phyloP scores from a whole-genome alignment of 2,888 invertebrate species.

The Carpatolechia fugitivella region DNA sequence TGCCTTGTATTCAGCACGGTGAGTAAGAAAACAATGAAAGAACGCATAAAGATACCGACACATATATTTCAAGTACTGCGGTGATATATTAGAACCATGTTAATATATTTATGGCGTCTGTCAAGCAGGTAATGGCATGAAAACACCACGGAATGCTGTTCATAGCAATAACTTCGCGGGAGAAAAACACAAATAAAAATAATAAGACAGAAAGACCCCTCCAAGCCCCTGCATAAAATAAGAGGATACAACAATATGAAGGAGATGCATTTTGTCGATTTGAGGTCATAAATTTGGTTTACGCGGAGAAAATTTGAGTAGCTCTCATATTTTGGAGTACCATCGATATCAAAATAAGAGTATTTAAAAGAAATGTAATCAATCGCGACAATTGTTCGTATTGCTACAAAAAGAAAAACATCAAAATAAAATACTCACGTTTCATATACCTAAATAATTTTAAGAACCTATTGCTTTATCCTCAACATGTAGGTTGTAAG shows the following conservation, averaged over 20 bases:
- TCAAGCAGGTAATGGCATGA: slow-evolving; percentile 75
- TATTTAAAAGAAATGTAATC: too few relatives aligned
- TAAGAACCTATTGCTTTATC: too few relatives aligned
- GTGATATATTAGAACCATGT: slow-evolving; percentile 58
- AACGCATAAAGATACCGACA: slow-evolving; percentile 32
- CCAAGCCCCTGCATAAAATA: slow-evolving; percentile 56
- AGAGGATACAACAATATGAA: slow-evolving; percentile 28
- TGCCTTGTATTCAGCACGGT: not conserved
- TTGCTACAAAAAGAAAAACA: too few relatives aligned
- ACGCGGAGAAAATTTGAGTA: not conserved
- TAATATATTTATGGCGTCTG: slow-evolving; percentile 73
- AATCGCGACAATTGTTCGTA: too few relatives aligned
- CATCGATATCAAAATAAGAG: too few relatives aligned
- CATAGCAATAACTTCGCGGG: slow-evolving; percentile 52
- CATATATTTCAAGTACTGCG: slow-evolving; percentile 41
- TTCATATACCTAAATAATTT: too few relatives aligned
- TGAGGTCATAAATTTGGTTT: slow-evolving; percentile 43
- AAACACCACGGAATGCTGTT: slow-evolving; percentile 66
- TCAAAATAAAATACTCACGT: too few relatives aligned
- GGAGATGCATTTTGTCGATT: slow-evolving; percentile 47
- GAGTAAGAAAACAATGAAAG: slow-evolving; percentile 19
- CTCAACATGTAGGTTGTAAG: too few relatives aligned
- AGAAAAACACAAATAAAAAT: slow-evolving; percentile 62
- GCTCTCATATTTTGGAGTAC: not conserved
- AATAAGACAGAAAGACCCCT: slow-evolving; percentile 51